Conservation (phyloP, 2,888 invertebrate genomes). For the Drosophila fungiperda region DNA sequence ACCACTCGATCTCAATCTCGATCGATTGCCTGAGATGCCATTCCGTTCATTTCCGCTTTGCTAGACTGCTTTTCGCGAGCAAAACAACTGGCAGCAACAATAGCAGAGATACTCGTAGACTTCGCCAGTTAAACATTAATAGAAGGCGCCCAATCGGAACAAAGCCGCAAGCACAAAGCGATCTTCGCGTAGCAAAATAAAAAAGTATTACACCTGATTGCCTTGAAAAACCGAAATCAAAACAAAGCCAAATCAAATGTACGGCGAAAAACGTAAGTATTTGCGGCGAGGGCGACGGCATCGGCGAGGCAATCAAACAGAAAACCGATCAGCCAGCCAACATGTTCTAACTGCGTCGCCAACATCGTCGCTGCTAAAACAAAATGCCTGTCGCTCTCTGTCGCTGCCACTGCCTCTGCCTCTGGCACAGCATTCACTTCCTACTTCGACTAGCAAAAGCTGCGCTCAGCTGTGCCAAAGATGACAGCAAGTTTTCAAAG, state of each 20-base stretch:
- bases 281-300: conserved; percentile 51
- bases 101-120: conserved; percentile 46
- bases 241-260: conserved; percentile 70
- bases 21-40: conserved; percentile 35
- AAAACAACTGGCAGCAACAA: conserved; percentile 23
- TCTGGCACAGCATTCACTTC: conserved; percentile 47
- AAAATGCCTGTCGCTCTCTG: conserved; percentile 34
- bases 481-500: conserved; percentile 72
- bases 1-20: conserved; percentile 47
- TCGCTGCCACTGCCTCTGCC: conserved; percentile 1
- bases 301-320: conserved; percentile 58
- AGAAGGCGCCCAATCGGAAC: conserved; percentile 77
- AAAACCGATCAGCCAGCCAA: conserved; percentile 63
- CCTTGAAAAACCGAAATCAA: conserved; percentile 73
- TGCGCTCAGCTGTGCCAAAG: conserved; percentile 62
- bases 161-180: conserved; percentile 26
- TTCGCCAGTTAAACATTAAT: conserved; percentile 44
- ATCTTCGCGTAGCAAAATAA: conserved; percentile 44
- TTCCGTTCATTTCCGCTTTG: conserved; percentile 75
- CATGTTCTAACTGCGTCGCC: conserved; percentile 72
- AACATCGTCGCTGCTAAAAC: conserved; percentile 36
- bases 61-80: conserved; percentile 53
- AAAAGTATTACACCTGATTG: conserved; percentile 77
- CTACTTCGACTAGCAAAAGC: conserved; percentile 54
- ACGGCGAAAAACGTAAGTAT: conserved; percentile 50